A percentile compares a stretch with the other conserved stretches of the same genome.
Evolutionary conservation across 2,113 vertebrate genomes (phyloP).

Genomic region (Sphyrna mokarran): DNA sequence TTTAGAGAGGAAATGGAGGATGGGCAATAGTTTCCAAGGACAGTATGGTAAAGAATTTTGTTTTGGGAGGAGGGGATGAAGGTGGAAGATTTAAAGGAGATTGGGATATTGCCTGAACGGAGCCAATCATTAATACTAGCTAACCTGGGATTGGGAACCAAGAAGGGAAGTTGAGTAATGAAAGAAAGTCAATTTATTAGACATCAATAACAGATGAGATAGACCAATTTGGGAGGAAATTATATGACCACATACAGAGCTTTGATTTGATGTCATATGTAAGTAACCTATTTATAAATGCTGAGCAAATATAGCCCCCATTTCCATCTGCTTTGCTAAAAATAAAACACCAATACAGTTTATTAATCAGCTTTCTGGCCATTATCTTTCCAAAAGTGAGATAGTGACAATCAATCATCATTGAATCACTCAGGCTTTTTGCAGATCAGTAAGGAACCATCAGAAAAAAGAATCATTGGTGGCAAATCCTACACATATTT

Average conservation of each 20-base stretch:
- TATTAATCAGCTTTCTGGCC: neutral
- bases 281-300: neutral
- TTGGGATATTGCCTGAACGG: no score
- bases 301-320: neutral
- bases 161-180: no score
- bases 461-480: neutral
- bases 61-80: no score
- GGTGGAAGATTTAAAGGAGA: no score
- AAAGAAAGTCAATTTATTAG: no score
- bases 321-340: neutral
- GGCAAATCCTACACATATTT: neutral
- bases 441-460: neutral
- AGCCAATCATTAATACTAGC: no score
- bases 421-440: neutral
- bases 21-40: no score
- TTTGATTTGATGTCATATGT: neutral
- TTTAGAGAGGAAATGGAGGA: no score
- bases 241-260: neutral
- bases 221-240: neutral
- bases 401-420: neutral
- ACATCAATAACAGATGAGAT: neutral
- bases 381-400: neutral
- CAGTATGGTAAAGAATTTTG: no score
- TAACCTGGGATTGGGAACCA: no score
- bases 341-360: neutral